A percentile compares a stretch with the other conserved stretches of the same genome.
These are phyloP conservation scores for Mastigias papua DNA, from an alignment of 30 jellyfish, hydroid and myxozoan species.

Conservation along the genomic window DNA sequence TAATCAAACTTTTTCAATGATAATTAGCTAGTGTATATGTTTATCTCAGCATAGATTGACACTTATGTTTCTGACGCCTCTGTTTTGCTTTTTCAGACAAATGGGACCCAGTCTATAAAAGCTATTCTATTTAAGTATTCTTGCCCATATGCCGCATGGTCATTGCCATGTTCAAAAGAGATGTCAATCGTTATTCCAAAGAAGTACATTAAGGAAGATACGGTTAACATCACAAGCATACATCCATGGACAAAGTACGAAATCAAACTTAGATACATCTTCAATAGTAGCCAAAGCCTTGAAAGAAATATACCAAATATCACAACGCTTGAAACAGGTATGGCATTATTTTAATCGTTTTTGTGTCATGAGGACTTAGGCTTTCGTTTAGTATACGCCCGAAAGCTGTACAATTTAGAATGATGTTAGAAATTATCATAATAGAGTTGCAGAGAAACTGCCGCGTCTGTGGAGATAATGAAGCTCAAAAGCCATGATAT, in stretches of 20 bases:
- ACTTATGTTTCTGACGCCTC: not conserved
- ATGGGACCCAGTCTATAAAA: not conserved
- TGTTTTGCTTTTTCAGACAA: not conserved
- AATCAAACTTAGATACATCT: not conserved
- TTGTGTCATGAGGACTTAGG: no score
- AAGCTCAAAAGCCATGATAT: no score
- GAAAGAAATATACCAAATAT: not conserved
- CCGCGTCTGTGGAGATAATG: no score
- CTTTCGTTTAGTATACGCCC: no score
- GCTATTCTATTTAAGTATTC: not conserved
- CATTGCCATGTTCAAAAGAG: not conserved
- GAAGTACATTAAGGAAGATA: no score
- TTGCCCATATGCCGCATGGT: not conserved
- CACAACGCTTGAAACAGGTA: constrained; percentile 31
- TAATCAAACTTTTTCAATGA: no score
- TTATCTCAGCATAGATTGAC: not conserved
- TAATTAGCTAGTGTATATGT: no score
- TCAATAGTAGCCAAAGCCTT: constrained; percentile 29
- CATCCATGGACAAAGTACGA: constrained; percentile 57
- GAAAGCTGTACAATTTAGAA: no score
- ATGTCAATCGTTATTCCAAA: not conserved
- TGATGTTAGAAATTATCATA: no score
- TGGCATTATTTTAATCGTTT: not conserved
- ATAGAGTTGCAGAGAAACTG: no score
- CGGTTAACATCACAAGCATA: constrained; percentile 3